phyloP scores from a whole-genome alignment of 2,113 vertebrate species.

The Malurus alboscapulatus region DNA sequence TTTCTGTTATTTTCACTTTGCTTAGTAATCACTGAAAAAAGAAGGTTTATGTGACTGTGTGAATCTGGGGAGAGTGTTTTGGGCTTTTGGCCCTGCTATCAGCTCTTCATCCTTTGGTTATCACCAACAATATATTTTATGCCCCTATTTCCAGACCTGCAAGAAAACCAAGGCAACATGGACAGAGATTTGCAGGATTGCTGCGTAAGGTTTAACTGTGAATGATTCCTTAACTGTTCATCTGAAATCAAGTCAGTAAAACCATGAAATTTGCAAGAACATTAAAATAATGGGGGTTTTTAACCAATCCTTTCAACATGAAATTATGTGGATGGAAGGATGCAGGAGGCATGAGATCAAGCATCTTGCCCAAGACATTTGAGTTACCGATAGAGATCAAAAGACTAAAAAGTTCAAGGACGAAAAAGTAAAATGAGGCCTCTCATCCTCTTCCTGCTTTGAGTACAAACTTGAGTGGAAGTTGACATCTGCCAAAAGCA shows the following conservation, averaged over 20 bases:
- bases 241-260: background rate
- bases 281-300: background rate
- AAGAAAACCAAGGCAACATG: background rate
- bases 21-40: background rate
- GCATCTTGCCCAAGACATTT: background rate
- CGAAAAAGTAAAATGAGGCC: background rate
- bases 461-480: background rate
- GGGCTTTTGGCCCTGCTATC: background rate
- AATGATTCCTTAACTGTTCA: background rate
- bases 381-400: background rate
- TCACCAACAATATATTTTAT: background rate
- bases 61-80: background rate
- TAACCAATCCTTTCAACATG: background rate
- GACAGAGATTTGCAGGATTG: background rate
- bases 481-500: background rate
- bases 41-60: background rate
- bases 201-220: accelerated
- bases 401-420: background rate
- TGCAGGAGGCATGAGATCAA: background rate
- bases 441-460: background rate
- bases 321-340: background rate
- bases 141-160: background rate
- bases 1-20: background rate
- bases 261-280: background rate
- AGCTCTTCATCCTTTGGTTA: background rate